These are phyloP conservation scores for Lasioglossum figueresi DNA, from an alignment of 2,888 invertebrate genomes.

Conservation along the genomic window DNA sequence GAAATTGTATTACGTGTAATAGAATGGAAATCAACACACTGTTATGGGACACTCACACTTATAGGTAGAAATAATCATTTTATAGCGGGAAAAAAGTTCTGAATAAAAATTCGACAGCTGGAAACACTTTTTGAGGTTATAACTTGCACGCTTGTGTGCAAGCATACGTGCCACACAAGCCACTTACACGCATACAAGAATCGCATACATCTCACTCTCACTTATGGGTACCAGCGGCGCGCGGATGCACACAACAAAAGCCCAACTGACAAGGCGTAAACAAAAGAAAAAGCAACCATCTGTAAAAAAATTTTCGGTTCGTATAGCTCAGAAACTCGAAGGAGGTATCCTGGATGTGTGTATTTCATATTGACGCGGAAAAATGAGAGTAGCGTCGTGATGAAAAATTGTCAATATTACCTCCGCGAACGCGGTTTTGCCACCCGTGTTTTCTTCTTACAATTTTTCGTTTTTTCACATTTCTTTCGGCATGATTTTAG, in stretches of 20 bases:
- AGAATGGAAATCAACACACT: background rate
- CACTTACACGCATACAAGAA: slow-evolving; percentile 64
- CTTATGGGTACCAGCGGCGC: slow-evolving; percentile 75
- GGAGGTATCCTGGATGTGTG: slow-evolving; percentile 47
- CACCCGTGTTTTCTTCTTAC: slow-evolving; percentile 76
- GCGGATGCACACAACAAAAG: slow-evolving; percentile 81
- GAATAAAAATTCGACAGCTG: slow-evolving; percentile 75
- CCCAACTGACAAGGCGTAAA: slow-evolving; percentile 82
- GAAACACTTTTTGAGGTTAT: slow-evolving; percentile 79
- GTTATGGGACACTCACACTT: slow-evolving; percentile 8
- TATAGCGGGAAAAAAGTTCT: slow-evolving; percentile 20
- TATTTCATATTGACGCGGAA: slow-evolving; percentile 54
- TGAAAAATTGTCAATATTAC: slow-evolving; percentile 81
- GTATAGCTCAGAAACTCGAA: slow-evolving; percentile 46
- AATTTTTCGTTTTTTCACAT: slow-evolving; percentile 57
- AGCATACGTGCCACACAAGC: slow-evolving; percentile 73
- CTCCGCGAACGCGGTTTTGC: slow-evolving; percentile 80
- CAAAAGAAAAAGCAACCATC: slow-evolving; percentile 77
- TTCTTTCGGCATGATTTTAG: slow-evolving; percentile 48
- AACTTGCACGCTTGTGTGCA: slow-evolving; percentile 69
- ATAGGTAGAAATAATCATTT: background rate
- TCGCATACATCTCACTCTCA: slow-evolving; percentile 72
- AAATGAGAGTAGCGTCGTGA: slow-evolving; percentile 77
- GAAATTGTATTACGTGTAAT: slow-evolving; percentile 20
- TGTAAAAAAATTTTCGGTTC: slow-evolving; percentile 52